Evolutionary conservation across 2,797 vertebrate species (phyloP).

Genomic region (Bradypus variegatus): DNA sequence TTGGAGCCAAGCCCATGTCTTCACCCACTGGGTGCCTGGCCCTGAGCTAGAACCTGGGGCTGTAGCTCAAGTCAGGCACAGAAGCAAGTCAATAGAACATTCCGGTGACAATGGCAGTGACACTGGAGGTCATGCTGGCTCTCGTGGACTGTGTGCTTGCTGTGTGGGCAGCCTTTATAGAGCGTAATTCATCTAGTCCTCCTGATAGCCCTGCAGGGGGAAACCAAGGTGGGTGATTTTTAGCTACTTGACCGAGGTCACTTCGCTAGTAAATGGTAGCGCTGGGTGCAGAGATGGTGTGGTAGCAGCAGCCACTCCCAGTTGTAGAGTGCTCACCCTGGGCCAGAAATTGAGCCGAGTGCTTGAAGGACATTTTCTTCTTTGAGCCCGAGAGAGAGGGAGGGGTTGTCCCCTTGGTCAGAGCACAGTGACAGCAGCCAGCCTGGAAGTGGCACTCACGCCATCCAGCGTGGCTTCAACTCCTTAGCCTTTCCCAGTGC

Average conservation of each 20-base stretch:
- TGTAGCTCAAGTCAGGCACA: background rate
- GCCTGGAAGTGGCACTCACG: background rate
- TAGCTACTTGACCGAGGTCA: background rate
- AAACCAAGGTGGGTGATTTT: background rate
- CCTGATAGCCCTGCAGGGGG: background rate
- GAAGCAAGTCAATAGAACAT: background rate
- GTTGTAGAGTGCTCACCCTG: background rate
- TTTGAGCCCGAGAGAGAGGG: background rate
- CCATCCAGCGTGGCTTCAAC: background rate
- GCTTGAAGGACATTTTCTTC: background rate
- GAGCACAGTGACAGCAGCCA: background rate
- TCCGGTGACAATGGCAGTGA: background rate
- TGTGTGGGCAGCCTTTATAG: no score
- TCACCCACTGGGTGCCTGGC: background rate
- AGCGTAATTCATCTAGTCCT: background rate
- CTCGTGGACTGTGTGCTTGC: background rate
- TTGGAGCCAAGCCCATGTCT: background rate
- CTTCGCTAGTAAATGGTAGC: fast-evolving
- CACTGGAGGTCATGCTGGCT: background rate
- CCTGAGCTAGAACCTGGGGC: background rate
- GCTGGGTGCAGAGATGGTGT: background rate
- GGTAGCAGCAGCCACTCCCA: background rate
- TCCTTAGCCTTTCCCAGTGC: background rate
- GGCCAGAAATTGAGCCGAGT: background rate
- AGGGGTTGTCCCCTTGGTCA: background rate